A percentile compares a stretch with the other conserved stretches of the same genome.
Evolutionary conservation across 2,888 invertebrate species (phyloP).

Genomic region (Pandemis corylana): DNA sequence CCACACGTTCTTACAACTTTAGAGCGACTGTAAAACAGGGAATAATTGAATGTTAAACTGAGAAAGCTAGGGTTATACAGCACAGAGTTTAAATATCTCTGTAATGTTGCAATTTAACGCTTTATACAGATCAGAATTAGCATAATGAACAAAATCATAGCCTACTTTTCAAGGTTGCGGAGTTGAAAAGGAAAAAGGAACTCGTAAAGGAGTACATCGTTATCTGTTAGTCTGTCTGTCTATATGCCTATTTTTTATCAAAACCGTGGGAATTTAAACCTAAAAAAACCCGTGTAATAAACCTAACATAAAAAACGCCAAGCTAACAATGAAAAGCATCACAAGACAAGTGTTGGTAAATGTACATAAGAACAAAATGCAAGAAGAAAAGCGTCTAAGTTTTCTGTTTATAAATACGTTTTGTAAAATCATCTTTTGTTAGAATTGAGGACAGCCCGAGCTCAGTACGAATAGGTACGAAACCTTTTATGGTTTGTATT

Average conservation of each 20-base stretch:
- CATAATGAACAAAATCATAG: too few species aligned
- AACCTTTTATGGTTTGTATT: not conserved
- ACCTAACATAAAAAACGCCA: not conserved
- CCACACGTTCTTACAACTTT: not conserved
- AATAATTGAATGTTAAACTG: slow-evolving; percentile 17
- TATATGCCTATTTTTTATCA: too few species aligned
- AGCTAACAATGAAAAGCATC: not conserved
- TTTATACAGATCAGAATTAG: not conserved
- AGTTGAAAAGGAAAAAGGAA: too few species aligned
- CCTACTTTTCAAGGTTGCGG: too few species aligned
- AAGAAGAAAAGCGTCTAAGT: not conserved
- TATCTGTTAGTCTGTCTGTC: too few species aligned
- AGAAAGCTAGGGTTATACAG: not conserved
- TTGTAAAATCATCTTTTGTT: slow-evolving; percentile 1
- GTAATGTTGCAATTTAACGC: not conserved
- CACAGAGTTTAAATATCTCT: not conserved
- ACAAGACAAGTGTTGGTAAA: too few species aligned
- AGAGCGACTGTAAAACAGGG: slow-evolving; percentile 3
- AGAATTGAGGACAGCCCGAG: not conserved
- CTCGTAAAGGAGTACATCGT: too few species aligned
- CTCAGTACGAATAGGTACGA: not conserved
- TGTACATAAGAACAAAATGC: not conserved
- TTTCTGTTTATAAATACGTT: not conserved
- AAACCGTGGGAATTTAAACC: too few species aligned
- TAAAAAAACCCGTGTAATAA: too few species aligned